phyloP scores from a whole-genome alignment of 2,113 vertebrate genomes.

The Mus musculus region GRCm39 chr5:115760501-115761000 shows the following conservation, averaged over 20 bases:
- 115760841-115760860: slow-evolving; percentile 50
- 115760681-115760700: slow-evolving; percentile 90
- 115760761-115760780: background rate
- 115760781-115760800: background rate
- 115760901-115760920: background rate
- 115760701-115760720: slow-evolving; percentile 80
- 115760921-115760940: background rate
- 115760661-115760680: slow-evolving; percentile 82
- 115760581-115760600: slow-evolving; percentile 78
- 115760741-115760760: background rate
- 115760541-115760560: slow-evolving; percentile 52
- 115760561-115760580: slow-evolving; percentile 55
- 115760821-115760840: background rate
- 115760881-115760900: background rate
- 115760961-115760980: background rate
- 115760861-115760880: slow-evolving; percentile 14
- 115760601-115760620: slow-evolving; percentile 73
- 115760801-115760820: background rate
- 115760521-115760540: slow-evolving; percentile 45
- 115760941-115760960: background rate
- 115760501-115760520: slow-evolving; percentile 51
- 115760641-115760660: slow-evolving; percentile 75
- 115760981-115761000: background rate
- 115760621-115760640: slow-evolving; percentile 70
- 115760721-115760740: slow-evolving; percentile 38